phyloP scores from a whole-genome alignment of 2,113 vertebrate genomes.

The Boleophthalmus pectinirostris region DNA sequence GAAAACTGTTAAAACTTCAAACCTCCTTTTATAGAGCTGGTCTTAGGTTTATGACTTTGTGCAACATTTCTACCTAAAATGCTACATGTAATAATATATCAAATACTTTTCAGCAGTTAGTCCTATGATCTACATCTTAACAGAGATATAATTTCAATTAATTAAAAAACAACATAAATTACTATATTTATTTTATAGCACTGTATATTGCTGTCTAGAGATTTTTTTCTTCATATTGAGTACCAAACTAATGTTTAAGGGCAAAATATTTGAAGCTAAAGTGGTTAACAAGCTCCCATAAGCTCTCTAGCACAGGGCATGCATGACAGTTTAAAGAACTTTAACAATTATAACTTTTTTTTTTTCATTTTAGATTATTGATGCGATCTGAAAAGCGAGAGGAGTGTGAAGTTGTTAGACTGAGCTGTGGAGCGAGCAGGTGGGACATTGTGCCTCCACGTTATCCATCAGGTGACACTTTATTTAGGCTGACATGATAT shows the following conservation, averaged over 20 bases:
- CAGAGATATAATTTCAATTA: neutral
- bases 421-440: constrained; percentile 60
- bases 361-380: neutral
- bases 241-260: neutral
- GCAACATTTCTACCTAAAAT: neutral
- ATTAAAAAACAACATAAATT: neutral
- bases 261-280: neutral
- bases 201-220: neutral
- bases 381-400: neutral
- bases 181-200: neutral
- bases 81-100: neutral
- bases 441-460: constrained; percentile 75
- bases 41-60: neutral
- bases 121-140: neutral
- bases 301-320: neutral
- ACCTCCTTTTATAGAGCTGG: neutral
- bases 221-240: neutral
- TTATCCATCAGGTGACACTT: constrained; percentile 80
- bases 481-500: constrained; percentile 76
- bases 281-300: neutral
- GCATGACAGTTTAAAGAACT: neutral
- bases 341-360: neutral
- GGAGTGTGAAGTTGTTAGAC: constrained; percentile 18
- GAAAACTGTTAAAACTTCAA: constrained; percentile 3
- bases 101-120: neutral